These are phyloP conservation scores for Pantala flavescens DNA, from an alignment of 1,140 invertebrate genomes.

Conservation along the genomic window DNA sequence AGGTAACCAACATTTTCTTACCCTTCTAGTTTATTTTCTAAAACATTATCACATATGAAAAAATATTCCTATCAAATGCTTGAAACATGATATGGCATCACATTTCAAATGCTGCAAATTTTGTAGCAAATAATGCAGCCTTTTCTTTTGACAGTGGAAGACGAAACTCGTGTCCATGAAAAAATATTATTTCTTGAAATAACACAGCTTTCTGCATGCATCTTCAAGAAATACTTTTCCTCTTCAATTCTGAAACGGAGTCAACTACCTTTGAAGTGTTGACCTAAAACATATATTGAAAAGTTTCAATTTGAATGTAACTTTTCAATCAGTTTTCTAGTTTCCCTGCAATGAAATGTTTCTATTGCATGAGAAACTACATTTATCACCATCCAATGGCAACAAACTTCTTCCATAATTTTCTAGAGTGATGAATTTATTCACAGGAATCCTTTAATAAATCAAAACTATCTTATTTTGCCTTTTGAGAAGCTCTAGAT, in stretches of 20 bases:
- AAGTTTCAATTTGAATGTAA: too few species aligned
- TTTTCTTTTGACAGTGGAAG: neutral
- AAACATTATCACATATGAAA: conserved; percentile 8
- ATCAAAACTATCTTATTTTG: conserved; percentile 11
- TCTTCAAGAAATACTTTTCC: neutral
- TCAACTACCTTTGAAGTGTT: neutral
- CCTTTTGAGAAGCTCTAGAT: conserved; percentile 28
- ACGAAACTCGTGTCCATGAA: neutral
- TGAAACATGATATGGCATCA: conserved; percentile 1
- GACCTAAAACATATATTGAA: neutral
- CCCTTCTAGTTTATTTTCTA: conserved; percentile 1
- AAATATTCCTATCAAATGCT: conserved; percentile 8
- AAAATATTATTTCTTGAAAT: neutral
- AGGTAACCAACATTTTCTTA: neutral
- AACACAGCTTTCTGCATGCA: neutral
- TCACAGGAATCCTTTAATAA: too few species aligned
- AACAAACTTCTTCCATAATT: too few species aligned
- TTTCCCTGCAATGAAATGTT: too few species aligned
- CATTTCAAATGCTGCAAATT: neutral
- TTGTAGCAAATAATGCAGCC: neutral
- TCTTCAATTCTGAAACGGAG: neutral
- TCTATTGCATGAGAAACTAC: too few species aligned
- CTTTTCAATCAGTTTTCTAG: too few species aligned
- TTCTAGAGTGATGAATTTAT: too few species aligned
- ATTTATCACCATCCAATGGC: too few species aligned